These are phyloP conservation scores for Hirtodrosophila confusa DNA, from an alignment of 2,888 invertebrate species.

Conservation along the genomic window DNA sequence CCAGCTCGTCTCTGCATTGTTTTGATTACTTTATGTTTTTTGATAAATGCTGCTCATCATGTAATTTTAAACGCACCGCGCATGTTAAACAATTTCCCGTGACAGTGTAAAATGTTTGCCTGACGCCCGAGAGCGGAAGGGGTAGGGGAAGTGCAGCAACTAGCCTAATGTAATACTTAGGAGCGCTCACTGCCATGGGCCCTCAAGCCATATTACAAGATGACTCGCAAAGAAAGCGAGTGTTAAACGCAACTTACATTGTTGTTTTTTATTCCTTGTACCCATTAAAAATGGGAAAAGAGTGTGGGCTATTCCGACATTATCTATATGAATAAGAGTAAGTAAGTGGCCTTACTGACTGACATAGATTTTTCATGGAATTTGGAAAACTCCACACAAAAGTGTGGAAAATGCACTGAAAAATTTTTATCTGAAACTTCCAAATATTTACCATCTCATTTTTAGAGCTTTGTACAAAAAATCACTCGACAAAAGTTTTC, in stretches of 20 bases:
- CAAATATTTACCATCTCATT: no score
- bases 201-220: conserved; percentile 53
- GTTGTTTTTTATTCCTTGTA: conserved; percentile 18
- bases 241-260: conserved; percentile 73
- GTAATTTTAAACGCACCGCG: conserved; percentile 78
- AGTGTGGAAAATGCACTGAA: no score
- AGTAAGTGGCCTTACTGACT: no score
- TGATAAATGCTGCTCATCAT: conserved; percentile 78
- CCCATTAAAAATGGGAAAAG: no score
- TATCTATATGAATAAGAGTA: no score
- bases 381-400: no score
- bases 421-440: no score
- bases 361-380: no score
- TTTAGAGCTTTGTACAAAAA: no score
- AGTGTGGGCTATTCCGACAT: no score
- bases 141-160: background rate
- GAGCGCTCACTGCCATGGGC: background rate
- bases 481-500: no score
- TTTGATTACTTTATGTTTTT: conserved; percentile 50
- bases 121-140: background rate
- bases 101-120: conserved; percentile 72
- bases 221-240: conserved; percentile 74
- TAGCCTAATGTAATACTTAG: conserved; percentile 48
- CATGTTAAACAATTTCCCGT: conserved; percentile 79
- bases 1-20: conserved; percentile 17